A percentile compares a stretch with the other conserved stretches of the same genome.
These are phyloP conservation scores for Muscina levida DNA, from an alignment of 2,888 invertebrate genomes.

Conservation along the genomic window DNA sequence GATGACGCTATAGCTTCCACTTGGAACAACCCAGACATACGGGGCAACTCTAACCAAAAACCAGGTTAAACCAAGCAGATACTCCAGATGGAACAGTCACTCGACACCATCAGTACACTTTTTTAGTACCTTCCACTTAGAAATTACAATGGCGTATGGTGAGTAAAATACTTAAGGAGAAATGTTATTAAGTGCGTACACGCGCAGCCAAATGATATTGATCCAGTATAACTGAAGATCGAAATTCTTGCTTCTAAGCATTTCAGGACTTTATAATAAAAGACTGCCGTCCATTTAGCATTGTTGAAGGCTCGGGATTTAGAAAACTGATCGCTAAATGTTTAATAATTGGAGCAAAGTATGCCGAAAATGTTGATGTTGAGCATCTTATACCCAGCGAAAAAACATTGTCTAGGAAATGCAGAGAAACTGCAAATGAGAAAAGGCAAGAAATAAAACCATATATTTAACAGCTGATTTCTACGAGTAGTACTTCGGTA, in stretches of 20 bases:
- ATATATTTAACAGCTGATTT: not conserved
- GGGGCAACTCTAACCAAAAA: no score
- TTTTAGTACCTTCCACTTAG: no score
- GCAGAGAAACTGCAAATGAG: not conserved
- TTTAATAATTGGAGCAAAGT: conserved; percentile 30
- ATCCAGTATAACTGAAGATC: not conserved
- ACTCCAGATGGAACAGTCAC: no score
- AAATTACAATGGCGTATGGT: no score
- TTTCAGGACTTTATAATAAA: conserved; percentile 34
- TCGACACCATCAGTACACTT: no score
- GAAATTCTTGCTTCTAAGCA: conserved; percentile 24
- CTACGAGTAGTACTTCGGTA: not conserved
- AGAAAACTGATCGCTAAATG: not conserved
- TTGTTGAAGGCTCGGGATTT: conserved; percentile 14
- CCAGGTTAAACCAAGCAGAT: no score
- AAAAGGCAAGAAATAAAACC: conserved; percentile 28
- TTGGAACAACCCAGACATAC: no score
- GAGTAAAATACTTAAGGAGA: no score
- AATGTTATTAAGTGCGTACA: conserved; percentile 30
- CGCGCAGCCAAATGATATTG: not conserved
- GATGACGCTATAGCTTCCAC: no score
- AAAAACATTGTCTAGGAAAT: conserved; percentile 24
- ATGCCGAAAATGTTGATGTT: conserved; percentile 29
- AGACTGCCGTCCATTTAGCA: conserved; percentile 32
- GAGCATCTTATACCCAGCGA: conserved; percentile 16